Conservation (phyloP, 92 coral and sea anemone genomes). For the Phenganax marumi region DNA sequence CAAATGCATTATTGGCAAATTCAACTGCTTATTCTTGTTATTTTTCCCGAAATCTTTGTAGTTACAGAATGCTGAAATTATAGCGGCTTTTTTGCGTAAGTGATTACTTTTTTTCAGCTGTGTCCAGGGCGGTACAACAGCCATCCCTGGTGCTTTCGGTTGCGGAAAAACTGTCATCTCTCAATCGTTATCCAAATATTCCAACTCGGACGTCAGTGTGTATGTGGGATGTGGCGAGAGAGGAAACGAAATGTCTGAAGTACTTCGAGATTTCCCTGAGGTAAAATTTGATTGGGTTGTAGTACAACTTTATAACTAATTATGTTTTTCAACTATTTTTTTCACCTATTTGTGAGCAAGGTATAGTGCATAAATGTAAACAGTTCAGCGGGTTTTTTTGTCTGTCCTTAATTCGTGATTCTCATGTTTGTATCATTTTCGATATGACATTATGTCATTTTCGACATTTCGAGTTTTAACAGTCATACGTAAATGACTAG, state of each 20-base stretch:
- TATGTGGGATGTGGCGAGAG: conserved; percentile 99
- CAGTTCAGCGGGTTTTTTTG: too few relatives aligned
- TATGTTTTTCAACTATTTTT: background rate
- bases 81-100: too few relatives aligned
- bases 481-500: too few relatives aligned
- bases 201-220: conserved; percentile 95
- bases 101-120: conserved; percentile 55
- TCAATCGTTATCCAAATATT: conserved; percentile 93
- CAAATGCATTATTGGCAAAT: too few relatives aligned
- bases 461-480: too few relatives aligned
- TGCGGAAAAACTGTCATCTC: conserved; percentile 99
- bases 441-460: too few relatives aligned
- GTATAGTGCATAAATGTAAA: too few relatives aligned
- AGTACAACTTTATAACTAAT: background rate
- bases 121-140: conserved; percentile 99
- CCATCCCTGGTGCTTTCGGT: conserved; percentile 99
- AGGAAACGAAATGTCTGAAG: conserved; percentile 99
- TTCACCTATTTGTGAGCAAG: background rate
- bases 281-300: conserved; percentile 39
- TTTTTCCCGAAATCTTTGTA: background rate
- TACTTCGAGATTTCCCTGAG: conserved; percentile 99
- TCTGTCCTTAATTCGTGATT: too few relatives aligned
- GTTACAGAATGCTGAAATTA: background rate
- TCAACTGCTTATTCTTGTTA: too few relatives aligned
- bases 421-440: too few relatives aligned